Conservation (phyloP, 2,888 invertebrate species). For the Ectropis crepuscularia region DNA sequence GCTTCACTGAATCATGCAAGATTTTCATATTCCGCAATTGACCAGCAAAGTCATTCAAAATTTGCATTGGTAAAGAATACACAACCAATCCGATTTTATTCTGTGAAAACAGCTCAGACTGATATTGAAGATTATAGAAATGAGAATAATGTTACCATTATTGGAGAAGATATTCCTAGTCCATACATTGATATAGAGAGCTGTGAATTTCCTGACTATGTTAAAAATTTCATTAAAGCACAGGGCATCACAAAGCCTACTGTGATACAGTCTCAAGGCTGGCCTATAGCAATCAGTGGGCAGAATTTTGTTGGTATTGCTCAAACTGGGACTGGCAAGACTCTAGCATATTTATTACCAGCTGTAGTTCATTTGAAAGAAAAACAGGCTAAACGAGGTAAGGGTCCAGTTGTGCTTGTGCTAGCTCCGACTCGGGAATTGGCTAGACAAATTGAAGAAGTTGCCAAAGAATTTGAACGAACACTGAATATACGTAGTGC, state of each 20-base stretch:
- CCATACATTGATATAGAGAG: slow-evolving; percentile 91
- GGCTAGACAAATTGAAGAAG: slow-evolving; percentile 91
- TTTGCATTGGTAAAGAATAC: slow-evolving; percentile 29
- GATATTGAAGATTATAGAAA: slow-evolving; percentile 87
- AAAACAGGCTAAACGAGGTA: slow-evolving; percentile 88
- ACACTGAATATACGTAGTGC: slow-evolving; percentile 89
- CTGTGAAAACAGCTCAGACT: slow-evolving; percentile 59
- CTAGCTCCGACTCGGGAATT: slow-evolving; percentile 91
- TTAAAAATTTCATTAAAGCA: slow-evolving; percentile 85
- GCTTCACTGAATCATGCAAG: slow-evolving; percentile 43
- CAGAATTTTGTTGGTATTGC: slow-evolving; percentile 94
- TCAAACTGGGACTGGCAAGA: slow-evolving; percentile 92
- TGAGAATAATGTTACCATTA: slow-evolving; percentile 89
- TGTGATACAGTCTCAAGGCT: slow-evolving; percentile 92
- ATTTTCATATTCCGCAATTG: slow-evolving; percentile 46
- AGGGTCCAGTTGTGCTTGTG: slow-evolving; percentile 92
- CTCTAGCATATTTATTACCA: slow-evolving; percentile 90
- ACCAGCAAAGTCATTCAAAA: slow-evolving; percentile 40
- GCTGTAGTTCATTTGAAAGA: slow-evolving; percentile 93
- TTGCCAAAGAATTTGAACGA: slow-evolving; percentile 90
- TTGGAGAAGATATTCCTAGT: slow-evolving; percentile 88
- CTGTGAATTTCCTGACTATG: slow-evolving; percentile 89
- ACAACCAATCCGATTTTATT: slow-evolving; percentile 53
- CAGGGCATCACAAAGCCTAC: slow-evolving; percentile 90
- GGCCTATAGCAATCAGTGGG: slow-evolving; percentile 93